Evolutionary conservation across 2,888 invertebrate genomes (phyloP), one percentile per base, ranked within the genome.

Genomic region (Philopedon plagiatum): DNA sequence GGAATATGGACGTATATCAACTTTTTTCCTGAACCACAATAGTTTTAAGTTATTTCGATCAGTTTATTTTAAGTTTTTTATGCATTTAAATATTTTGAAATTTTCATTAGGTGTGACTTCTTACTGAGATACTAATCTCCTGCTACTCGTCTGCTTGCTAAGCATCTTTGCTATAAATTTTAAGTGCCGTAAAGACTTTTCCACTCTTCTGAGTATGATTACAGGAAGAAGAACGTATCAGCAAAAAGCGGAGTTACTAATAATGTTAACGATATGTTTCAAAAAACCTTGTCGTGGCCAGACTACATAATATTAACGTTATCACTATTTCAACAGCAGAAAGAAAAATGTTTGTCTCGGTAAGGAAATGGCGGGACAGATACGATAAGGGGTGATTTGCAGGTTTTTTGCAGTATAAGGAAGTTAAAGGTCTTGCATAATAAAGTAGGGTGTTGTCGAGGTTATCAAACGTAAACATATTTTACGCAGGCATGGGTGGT

Each of bases 351-450:
- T 54, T 5, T 49, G 51, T 32, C 18, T 54, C 29, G n/a, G 51
- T 7, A 15, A 54, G 51, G 51, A 54, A 54, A 54, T 9, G 29
- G 29, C 46, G 51, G 51, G 18, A 18, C 51, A 54, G 51, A 18
- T 54, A 54, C 51, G 51, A 54, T 54, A 54, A 54, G 29, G 15
- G 29, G 51, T 54, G 51, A 54, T 54, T 54, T 54, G 51, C 51
- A 15, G 51, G 7, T 54, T 46, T 49, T 29, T 54, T 54, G 51
- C 18, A 18, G 29, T 18, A 9, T 54, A 54, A 54, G 51, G 51
- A 54, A 54, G 51, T 54, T 29, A 54, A 26, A 21, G 21, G 46
- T 46, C 21, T 46, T 46, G 46, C 21, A 46, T 46, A 11, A 21
- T 21, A n/a, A 46, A 46, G 46, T 21, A 23, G 46, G 46, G 46